A percentile compares a stretch with the other conserved stretches of the same genome.
Evolutionary conservation across 2,888 invertebrate genomes (phyloP).

Genomic region (Diabrotica balteata): DNA sequence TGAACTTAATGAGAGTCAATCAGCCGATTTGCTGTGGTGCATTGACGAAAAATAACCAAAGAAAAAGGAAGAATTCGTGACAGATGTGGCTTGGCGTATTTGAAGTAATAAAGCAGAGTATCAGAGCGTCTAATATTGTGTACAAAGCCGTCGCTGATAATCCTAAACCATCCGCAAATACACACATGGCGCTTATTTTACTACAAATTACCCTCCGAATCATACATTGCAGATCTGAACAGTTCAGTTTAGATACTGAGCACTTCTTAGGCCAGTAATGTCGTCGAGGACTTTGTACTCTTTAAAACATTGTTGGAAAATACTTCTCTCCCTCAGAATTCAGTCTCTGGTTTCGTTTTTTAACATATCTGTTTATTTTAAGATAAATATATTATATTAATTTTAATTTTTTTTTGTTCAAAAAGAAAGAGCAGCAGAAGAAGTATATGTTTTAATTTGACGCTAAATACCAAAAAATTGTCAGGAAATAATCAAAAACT

Average conservation of each 20-base stretch:
- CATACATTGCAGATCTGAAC: not conserved
- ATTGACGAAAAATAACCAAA: not conserved
- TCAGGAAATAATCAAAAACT: no score
- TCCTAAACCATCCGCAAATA: slow-evolving; percentile 15
- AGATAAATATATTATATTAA: no score
- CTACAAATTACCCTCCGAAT: slow-evolving; percentile 15
- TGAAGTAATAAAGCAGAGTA: slow-evolving; percentile 17
- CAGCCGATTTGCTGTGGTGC: no score
- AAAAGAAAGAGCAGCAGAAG: no score
- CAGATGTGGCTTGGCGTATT: slow-evolving; percentile 9
- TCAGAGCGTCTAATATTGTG: slow-evolving; percentile 17
- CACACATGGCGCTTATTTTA: slow-evolving; percentile 19
- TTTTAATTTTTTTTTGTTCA: no score
- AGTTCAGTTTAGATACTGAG: not conserved
- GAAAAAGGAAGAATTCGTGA: slow-evolving; percentile 11
- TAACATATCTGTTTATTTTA: no score
- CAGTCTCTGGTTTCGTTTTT: no score
- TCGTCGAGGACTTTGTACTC: not conserved
- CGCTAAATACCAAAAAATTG: no score
- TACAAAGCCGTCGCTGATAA: slow-evolving; percentile 17
- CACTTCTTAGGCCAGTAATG: not conserved
- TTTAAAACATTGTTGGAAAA: not conserved
- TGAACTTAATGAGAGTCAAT: no score
- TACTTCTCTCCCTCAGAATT: not conserved
- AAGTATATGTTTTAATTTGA: no score